Evolutionary conservation across 2,113 vertebrate genomes (phyloP).

Genomic region (Pomatostomus ruficeps): DNA sequence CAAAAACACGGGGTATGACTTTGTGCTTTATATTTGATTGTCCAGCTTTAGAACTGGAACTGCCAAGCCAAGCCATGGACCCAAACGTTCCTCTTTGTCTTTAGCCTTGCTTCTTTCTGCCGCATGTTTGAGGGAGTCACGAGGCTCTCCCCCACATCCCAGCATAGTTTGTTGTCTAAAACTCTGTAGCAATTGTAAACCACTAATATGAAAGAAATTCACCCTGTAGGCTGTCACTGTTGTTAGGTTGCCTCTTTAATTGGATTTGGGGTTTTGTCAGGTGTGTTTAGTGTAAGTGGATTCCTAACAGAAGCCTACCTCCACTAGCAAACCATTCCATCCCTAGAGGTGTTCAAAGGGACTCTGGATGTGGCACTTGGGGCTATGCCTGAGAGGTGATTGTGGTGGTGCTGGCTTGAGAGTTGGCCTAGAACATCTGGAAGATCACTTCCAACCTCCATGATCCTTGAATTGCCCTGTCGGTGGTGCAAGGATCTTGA

Average conservation of each 20-base stretch:
- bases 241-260: background rate
- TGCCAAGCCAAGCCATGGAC: background rate
- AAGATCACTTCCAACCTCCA: background rate
- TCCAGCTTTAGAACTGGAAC: background rate
- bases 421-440: background rate
- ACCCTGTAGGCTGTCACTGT: background rate
- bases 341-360: background rate
- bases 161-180: background rate
- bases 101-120: background rate
- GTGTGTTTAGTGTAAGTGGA: background rate
- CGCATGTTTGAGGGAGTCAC: background rate
- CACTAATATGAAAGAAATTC: background rate
- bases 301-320: background rate
- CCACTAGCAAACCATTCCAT: background rate
- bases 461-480: background rate
- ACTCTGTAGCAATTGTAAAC: background rate
- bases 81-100: background rate
- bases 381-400: background rate
- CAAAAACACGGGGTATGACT: background rate
- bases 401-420: background rate
- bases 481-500: background rate
- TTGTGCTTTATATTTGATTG: background rate
- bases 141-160: background rate
- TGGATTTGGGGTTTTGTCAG: accelerated
- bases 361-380: background rate